Conservation (phyloP, 2,113 vertebrate genomes). For the Illadopsis cleaveri region DNA sequence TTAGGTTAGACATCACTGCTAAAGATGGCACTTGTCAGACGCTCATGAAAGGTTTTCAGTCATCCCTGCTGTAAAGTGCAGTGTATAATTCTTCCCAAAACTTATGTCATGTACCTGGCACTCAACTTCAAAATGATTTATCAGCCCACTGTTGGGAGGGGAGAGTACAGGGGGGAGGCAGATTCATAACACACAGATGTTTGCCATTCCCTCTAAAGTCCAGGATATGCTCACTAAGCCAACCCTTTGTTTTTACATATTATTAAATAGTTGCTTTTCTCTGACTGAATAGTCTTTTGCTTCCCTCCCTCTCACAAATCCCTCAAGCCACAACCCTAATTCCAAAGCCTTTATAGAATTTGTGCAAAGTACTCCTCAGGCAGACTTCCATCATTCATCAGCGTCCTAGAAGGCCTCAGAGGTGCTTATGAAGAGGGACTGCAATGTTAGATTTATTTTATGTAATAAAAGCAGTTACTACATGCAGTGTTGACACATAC, state of each 20-base stretch:
- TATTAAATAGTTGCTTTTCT: not conserved
- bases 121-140: not conserved
- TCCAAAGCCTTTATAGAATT: not conserved
- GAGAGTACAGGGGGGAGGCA: not conserved
- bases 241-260: not conserved
- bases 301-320: not conserved
- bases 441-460: not conserved
- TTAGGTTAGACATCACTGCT: not conserved
- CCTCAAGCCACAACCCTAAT: not conserved
- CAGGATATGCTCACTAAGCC: not conserved
- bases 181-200: not conserved
- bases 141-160: not conserved
- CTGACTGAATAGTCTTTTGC: not conserved
- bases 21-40: not conserved
- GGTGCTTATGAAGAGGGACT: not conserved
- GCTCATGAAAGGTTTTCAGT: not conserved
- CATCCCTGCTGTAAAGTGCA: not conserved
- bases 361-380: not conserved
- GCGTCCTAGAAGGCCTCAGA: not conserved
- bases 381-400: not conserved
- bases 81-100: constrained; percentile 19
- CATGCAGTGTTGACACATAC: not conserved
- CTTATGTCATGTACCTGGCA: constrained; percentile 22
- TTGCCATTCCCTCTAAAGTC: not conserved
- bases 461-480: not conserved